Base-by-base conservation (phyloP, 2,797 vertebrate genomes). In the Chiroxiphia lanceolata region DNA sequence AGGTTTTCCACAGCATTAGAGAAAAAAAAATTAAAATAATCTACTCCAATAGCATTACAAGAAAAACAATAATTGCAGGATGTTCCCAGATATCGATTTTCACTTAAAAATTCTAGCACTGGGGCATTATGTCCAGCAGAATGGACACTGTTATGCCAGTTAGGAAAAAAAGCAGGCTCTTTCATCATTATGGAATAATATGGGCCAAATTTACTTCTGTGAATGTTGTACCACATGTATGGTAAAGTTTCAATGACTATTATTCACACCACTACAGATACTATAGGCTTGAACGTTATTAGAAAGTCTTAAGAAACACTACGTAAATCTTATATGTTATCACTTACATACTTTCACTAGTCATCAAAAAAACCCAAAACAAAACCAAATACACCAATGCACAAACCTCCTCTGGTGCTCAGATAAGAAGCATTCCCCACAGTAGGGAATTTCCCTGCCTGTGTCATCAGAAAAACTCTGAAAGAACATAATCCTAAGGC, bases 1-100 rank as follows among this genome's bases (percentile, higher is more conserved):
- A 78, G 38, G 54, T 80, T 93, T 96, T 93, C 83, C 70, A 89
- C 56, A 85, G 86, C 38, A 22, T 44, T 68, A 53, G 11, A 13
- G 23, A 44, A 2, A 87, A 14, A 26, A 44, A 50, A 59, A n/a
- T 45, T 13, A 18, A 59, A 34, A 29, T 27, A 7, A 63, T 48
- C 50, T 51, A 44, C 33, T 75, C 63, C 74, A 67, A 56, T 3
- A 88, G 76, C 64, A 84, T 60, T 74, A 86, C 18, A 65, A 93
- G 72, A 80, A 89, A 68, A 65, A 47, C 7, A 69, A 2, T 34
- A 74, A 64, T 61, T 68, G 65, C 50, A 80, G 29, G 31, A 91
- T 67, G 50, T 75, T 57, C 72, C 23, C 21, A 63, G 60, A 31
- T 23, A 78, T 0, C 0, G 0, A 70, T 53, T 90, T 82, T 27